phyloP scores from a whole-genome alignment of 1,140 invertebrate genomes.

The Nixonia krombeini region DNA sequence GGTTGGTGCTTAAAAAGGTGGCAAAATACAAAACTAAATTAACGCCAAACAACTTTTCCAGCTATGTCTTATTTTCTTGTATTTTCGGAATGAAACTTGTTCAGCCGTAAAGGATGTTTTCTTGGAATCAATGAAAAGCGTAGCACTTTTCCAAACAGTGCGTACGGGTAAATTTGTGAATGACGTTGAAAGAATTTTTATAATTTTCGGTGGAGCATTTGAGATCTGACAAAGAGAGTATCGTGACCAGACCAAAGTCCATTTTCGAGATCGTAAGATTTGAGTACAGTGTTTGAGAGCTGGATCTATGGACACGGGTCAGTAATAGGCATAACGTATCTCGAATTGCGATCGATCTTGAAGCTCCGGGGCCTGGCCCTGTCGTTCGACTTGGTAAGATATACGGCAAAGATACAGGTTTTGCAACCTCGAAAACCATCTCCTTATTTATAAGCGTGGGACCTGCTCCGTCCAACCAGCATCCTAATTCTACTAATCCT shows the following conservation, averaged over 20 bases:
- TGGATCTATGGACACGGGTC: slow-evolving; percentile 21
- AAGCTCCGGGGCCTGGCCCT: slow-evolving; percentile 38
- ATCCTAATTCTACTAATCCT: slow-evolving; percentile 56
- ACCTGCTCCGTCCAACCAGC: slow-evolving; percentile 17
- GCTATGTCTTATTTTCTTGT: too few relatives aligned
- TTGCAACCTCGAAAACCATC: slow-evolving; percentile 41
- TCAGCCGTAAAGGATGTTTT: too few relatives aligned
- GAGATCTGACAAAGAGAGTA: too few relatives aligned
- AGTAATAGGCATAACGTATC: slow-evolving; percentile 37
- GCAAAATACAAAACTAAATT: too few relatives aligned
- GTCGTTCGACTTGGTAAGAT: slow-evolving; percentile 47
- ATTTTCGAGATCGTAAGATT: slow-evolving; percentile 8
- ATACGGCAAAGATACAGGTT: slow-evolving; percentile 51
- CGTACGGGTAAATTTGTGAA: too few relatives aligned
- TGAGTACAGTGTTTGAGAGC: slow-evolving; percentile 1
- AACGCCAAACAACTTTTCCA: too few relatives aligned
- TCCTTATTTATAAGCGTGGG: slow-evolving; percentile 13
- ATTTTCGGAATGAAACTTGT: too few relatives aligned
- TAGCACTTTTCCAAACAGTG: too few relatives aligned
- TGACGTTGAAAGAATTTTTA: too few relatives aligned
- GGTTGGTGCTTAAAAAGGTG: too few relatives aligned
- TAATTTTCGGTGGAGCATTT: too few relatives aligned
- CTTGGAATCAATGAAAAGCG: too few relatives aligned
- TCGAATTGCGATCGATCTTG: slow-evolving; percentile 45
- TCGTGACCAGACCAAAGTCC: neutral